These are phyloP conservation scores for Caenorhabditis becei DNA, from an alignment of 2,888 invertebrate genomes.

Conservation along the genomic window DNA sequence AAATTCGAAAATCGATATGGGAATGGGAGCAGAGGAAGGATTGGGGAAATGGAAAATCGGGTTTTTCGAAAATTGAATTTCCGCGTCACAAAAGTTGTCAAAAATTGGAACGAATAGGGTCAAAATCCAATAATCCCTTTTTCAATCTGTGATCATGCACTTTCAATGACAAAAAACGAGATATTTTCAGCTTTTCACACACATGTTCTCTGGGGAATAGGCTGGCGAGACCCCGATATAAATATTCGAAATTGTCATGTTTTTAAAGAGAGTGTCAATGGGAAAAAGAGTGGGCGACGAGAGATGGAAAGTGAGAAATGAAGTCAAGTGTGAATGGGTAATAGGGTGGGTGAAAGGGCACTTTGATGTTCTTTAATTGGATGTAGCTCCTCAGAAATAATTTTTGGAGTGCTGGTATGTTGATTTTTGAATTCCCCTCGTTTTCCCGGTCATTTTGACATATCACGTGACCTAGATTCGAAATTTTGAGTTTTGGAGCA, in stretches of 20 bases:
- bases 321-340: neutral
- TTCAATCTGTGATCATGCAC: neutral
- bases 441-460: neutral
- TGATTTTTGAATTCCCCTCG: neutral
- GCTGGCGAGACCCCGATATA: no score
- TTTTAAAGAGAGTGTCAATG: neutral
- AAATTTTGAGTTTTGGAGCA: neutral
- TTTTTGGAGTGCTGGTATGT: neutral
- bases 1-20: neutral
- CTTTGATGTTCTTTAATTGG: neutral
- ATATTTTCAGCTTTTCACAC: conserved; percentile 2
- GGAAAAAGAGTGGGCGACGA: neutral
- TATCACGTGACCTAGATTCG: neutral
- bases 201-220: neutral
- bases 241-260: neutral
- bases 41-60: neutral
- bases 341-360: neutral
- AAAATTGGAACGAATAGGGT: neutral
- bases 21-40: neutral
- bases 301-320: neutral
- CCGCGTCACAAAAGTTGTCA: neutral
- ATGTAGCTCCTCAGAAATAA: neutral
- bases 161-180: neutral
- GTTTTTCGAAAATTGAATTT: neutral
- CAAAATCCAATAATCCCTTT: neutral